phyloP scores from a whole-genome alignment of 2,888 invertebrate species.

The Xestia ashworthii region DNA sequence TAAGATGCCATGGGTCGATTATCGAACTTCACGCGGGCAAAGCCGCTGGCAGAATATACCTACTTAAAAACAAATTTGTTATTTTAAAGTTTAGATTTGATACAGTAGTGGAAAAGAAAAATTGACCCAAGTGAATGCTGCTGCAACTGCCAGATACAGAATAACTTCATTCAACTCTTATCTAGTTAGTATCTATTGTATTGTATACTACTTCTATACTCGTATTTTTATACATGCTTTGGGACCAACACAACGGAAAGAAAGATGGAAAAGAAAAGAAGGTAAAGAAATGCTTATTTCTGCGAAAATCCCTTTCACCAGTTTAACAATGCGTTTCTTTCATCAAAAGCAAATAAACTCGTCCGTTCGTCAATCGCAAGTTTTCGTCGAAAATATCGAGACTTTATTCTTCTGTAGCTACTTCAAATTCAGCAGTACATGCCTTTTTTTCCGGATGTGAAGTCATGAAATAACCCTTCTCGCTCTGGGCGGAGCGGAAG shows the following conservation, averaged over 20 bases:
- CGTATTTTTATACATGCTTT: not conserved
- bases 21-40: too few relatives aligned
- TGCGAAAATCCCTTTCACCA: constrained; percentile 13
- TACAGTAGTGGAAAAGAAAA: not conserved
- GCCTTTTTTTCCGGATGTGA: not conserved
- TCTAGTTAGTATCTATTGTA: not conserved
- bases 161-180: not conserved
- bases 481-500: too few relatives aligned
- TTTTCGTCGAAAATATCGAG: constrained; percentile 12
- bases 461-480: too few relatives aligned
- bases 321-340: constrained; percentile 22
- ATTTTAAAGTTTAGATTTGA: constrained; percentile 38
- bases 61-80: too few relatives aligned
- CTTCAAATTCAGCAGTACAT: not conserved
- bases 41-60: too few relatives aligned
- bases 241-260: not conserved
- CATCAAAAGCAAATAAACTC: constrained; percentile 22
- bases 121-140: not conserved
- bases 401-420: not conserved
- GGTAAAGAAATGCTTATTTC: constrained; percentile 17
- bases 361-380: not conserved
- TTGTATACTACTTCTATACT: not conserved
- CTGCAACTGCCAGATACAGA: not conserved
- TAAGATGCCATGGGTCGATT: too few relatives aligned
- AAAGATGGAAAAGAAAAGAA: constrained; percentile 14